Evolutionary conservation across 2,113 vertebrate genomes (phyloP), one percentile per base, ranked within the genome.

Genomic region (Phyllostomus hastatus): DNA sequence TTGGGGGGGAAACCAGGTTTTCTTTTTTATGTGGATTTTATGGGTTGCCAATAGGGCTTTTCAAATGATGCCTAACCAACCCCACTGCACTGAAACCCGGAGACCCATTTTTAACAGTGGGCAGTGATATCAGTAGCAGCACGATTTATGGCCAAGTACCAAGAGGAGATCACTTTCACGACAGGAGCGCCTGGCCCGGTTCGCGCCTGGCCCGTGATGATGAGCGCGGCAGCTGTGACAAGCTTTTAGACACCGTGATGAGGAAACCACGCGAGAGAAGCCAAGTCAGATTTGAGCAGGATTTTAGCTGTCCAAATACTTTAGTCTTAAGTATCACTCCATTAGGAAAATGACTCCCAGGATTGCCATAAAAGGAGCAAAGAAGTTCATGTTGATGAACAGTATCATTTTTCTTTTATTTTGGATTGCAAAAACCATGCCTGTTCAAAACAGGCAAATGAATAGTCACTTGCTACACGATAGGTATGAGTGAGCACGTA

Each of bases 221-320:
- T 93, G 95, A 90, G 61, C 64, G 38, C 6, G 35, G 93, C 97
- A 96, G 95, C 94, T 96, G 89, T 61, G 90, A 82, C 24, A 38
- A 38, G 75, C 88, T 76, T 93, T 81, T 75, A 86, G 59, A 82
- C 26, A 41, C 9, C 17, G 1, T 59, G 93, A 97, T 84, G 66
- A 80, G 61, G 92, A 98, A 96, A 90, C 88, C 95, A 97, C 96
- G 90, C 12, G 19, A 89, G 83, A 96, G 83, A 96, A 91, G 91
- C 24, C 64, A 95, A 87, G 88, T 52, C 81, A 73, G 73, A 85
- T 48, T 84, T 33, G 57, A 92, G 95, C 31, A 43, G 70, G 80
- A 80, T 61, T 83, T 57, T 83, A 88, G 41, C 70, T 84, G 88
- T 48, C 26, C 50, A 91, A 88, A 96, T 91, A 90, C 76, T 96